Percentiles rank a stretch among this genome's conserved stretches.
Evolutionary conservation across 1,140 invertebrate species (phyloP).

Genomic region (Bacillus rossius): DNA sequence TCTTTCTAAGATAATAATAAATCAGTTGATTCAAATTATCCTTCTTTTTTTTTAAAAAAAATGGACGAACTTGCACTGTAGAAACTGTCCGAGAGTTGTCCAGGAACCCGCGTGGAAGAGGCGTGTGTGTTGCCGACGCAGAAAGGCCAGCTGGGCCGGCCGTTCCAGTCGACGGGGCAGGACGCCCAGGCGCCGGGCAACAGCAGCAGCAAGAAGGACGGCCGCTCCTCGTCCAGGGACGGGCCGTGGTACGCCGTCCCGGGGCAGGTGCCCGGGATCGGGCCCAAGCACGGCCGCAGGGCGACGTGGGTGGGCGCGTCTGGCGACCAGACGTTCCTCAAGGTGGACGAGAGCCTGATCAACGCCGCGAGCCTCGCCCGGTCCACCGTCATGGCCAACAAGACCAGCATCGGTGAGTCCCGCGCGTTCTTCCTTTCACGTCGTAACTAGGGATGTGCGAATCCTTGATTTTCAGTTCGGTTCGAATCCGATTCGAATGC

Average conservation of each 20-base stretch:
- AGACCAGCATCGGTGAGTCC: conserved; percentile 70
- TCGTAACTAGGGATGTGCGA: too few relatives aligned
- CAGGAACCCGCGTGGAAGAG: too few relatives aligned
- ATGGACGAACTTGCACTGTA: neutral
- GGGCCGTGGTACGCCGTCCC: conserved; percentile 78
- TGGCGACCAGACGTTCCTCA: conserved; percentile 92
- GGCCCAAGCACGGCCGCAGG: conserved; percentile 67
- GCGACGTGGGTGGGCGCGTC: conserved; percentile 92
- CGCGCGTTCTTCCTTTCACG: too few relatives aligned
- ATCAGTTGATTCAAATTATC: too few relatives aligned
- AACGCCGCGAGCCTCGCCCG: conserved; percentile 80
- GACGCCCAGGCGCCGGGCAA: neutral
- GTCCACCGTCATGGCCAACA: conserved; percentile 85
- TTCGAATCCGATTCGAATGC: too few relatives aligned
- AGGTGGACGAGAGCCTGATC: conserved; percentile 88
- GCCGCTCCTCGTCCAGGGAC: conserved; percentile 16
- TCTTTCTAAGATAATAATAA: too few relatives aligned
- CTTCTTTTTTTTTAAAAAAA: neutral
- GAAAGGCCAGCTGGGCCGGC: conserved; percentile 87
- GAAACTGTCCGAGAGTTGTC: neutral
- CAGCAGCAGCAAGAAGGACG: conserved; percentile 29
- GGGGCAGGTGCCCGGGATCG: conserved; percentile 71
- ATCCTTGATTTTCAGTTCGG: too few relatives aligned
- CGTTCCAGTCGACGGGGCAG: conserved; percentile 27
- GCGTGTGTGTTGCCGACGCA: conserved; percentile 42